These are phyloP conservation scores for Atractosteus spatula DNA, from an alignment of 2,113 vertebrate species.

Conservation along the genomic window DNA sequence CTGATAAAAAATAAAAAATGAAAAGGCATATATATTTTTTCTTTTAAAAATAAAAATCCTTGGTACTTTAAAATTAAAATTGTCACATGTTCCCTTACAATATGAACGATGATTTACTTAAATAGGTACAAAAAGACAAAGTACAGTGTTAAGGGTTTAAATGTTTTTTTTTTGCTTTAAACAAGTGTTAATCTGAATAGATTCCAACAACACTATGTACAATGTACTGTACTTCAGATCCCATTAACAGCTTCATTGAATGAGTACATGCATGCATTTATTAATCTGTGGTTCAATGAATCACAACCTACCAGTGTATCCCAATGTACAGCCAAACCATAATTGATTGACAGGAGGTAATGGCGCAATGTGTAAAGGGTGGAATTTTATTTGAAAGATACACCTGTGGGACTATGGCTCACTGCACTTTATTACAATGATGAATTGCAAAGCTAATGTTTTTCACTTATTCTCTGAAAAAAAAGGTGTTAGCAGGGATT, in stretches of 20 bases:
- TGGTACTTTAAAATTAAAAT: too few relatives aligned
- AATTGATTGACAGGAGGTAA: slow-evolving; percentile 32
- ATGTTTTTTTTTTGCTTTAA: too few relatives aligned
- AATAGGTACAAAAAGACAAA: too few relatives aligned
- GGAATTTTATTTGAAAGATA: slow-evolving; percentile 27
- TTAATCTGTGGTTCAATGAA: neutral
- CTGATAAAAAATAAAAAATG: too few relatives aligned
- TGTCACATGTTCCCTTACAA: too few relatives aligned
- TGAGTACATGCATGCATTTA: neutral
- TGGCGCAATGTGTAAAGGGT: slow-evolving; percentile 34
- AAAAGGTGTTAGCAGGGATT: neutral
- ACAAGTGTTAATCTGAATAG: too few relatives aligned
- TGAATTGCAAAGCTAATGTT: slow-evolving; percentile 37
- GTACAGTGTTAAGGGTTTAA: too few relatives aligned
- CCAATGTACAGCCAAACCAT: slow-evolving; percentile 12
- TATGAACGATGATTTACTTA: too few relatives aligned
- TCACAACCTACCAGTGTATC: neutral
- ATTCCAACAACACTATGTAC: neutral
- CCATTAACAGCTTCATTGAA: neutral
- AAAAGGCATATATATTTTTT: too few relatives aligned
- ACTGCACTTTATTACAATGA: slow-evolving; percentile 41
- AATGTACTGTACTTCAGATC: neutral
- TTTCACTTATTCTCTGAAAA: slow-evolving; percentile 45
- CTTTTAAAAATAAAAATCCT: too few relatives aligned
- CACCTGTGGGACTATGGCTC: slow-evolving; percentile 28